Base-by-base conservation (phyloP, 2,113 vertebrate species). In the Hippopotamus amphibius region DNA sequence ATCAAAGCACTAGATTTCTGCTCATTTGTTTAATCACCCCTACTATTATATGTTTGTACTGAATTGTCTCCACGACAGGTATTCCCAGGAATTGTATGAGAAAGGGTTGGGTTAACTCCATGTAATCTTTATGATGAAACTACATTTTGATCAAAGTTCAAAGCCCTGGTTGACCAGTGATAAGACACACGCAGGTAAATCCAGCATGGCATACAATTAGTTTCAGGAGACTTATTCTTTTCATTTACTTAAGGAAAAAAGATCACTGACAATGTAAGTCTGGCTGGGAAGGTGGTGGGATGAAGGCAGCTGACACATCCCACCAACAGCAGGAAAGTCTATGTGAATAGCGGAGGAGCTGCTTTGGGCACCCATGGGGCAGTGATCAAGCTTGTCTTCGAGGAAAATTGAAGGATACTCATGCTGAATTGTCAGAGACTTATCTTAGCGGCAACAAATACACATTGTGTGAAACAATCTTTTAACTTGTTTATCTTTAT, bases 71-170 rank as follows among this genome's bases (percentile, higher is more conserved):
- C 7, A 59, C 65, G 43, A 33, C 15, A 57, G 68, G 43, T n/a
- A 82, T 55, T 48, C 13, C 33, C 46, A 43, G 68, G 10, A 24
- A 77, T n/a, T 48, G 59, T 81, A 86, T 24, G 6, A 43, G 30
- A 43, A 89, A 89, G 19, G 6, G 7, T 50, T 63, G 53, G 21
- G 10, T 66, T 10, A 21, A 59, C 19, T 24, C 22, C 30, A 66
- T n/a, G 43, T 82, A 77, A 76, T 69, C 37, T 74, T 66, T 65
- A 65, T 48, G 37, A 77, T 30, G 26, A 86, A 77, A 71, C 17
- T 53, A 37, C 55, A 77, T 66, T 97, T 96, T 26, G 66, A 21
- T 87, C 9, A 65, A 96, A 82, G 26, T 37, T 94, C 28, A 76
- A 86, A 76, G 46, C 26, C 11, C 12, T 69, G 50, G 43, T 46